Conservation (phyloP, 2,797 vertebrate species). For the Brachyalestes nurse region DNA sequence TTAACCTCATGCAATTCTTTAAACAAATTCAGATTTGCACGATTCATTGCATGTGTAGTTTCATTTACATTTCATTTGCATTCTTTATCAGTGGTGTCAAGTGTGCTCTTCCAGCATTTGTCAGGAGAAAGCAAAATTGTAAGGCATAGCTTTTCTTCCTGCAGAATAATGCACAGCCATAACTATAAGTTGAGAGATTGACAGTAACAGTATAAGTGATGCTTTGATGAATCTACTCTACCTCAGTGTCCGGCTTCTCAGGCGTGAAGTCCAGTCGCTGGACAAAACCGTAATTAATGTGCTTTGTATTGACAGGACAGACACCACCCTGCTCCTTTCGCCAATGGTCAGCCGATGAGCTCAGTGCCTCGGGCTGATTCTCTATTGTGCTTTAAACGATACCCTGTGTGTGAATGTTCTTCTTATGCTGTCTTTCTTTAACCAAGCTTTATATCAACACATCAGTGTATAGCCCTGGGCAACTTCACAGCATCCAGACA, state of each 20-base stretch:
- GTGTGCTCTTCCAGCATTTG: no score
- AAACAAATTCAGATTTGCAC: not conserved
- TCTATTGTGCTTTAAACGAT: not conserved
- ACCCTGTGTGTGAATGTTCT: constrained; percentile 22
- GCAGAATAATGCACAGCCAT: no score
- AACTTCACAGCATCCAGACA: constrained; percentile 32
- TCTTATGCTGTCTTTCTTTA: not conserved
- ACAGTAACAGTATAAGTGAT: not conserved
- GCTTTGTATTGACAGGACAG: not conserved
- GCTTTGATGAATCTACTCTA: not conserved
- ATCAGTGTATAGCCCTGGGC: constrained; percentile 33
- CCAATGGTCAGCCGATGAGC: not conserved
- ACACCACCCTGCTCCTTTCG: not conserved
- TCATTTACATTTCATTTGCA: no score
- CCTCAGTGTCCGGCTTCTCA: not conserved
- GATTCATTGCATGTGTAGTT: no score
- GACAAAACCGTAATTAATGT: not conserved
- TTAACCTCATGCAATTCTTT: not conserved
- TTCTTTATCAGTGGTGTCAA: no score
- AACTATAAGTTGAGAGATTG: no score
- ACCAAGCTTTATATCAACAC: constrained; percentile 38
- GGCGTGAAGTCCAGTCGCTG: no score
- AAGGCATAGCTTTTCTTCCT: no score
- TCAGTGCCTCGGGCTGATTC: not conserved
- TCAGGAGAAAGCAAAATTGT: no score